Evolutionary conservation across 2,888 invertebrate genomes (phyloP).

Genomic region (Habrosyne pyritoides): DNA sequence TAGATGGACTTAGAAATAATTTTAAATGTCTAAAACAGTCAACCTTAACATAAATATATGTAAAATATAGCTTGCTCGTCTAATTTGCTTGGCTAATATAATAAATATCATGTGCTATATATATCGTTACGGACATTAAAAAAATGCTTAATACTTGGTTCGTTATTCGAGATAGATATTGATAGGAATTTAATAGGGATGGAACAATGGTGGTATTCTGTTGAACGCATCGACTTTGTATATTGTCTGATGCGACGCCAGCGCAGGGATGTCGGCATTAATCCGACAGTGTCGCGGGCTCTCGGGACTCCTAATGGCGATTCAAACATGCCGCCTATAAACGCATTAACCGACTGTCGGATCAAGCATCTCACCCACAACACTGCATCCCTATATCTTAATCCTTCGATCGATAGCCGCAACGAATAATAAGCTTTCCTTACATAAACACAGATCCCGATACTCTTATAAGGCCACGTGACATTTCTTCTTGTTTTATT

Average conservation of each 20-base stretch:
- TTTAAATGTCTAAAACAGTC: slow-evolving; percentile 43
- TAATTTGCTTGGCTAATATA: slow-evolving; percentile 6
- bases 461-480: slow-evolving; percentile 40
- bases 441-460: slow-evolving; percentile 26
- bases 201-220: background rate
- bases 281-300: slow-evolving; percentile 50
- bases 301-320: slow-evolving; percentile 52
- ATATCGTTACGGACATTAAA: background rate
- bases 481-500: slow-evolving; percentile 63
- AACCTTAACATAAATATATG: slow-evolving; percentile 38
- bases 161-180: background rate
- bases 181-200: slow-evolving; percentile 1
- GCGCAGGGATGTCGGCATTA: slow-evolving; percentile 39
- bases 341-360: slow-evolving; percentile 68
- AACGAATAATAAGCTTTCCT: slow-evolving; percentile 35
- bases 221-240: slow-evolving; percentile 15
- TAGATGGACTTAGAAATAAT: slow-evolving; percentile 45
- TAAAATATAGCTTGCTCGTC: slow-evolving; percentile 32
- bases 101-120: background rate
- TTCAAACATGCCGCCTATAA: slow-evolving; percentile 70
- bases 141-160: background rate
- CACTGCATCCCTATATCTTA: slow-evolving; percentile 50
- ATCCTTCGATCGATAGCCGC: slow-evolving; percentile 39
- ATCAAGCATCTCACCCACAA: slow-evolving; percentile 50
- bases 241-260: slow-evolving; percentile 25